Evolutionary conservation across 2,113 vertebrate species (phyloP), one percentile per base, ranked within the genome.

Genomic region (Chaenocephalus aceratus): DNA sequence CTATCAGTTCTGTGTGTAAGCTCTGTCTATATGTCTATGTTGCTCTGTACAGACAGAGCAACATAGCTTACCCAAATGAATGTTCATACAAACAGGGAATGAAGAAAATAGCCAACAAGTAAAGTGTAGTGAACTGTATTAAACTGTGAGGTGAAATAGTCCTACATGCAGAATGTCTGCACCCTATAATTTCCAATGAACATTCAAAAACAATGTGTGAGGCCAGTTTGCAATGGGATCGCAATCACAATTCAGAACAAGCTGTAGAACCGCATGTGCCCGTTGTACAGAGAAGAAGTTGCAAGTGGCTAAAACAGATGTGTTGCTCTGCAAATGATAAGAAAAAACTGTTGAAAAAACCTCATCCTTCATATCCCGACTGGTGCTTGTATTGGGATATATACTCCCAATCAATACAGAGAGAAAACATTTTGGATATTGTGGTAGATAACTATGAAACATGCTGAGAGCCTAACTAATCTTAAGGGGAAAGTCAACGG

Each of bases 131-230:
- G 26, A 70, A 30, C 46, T 51, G 12, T 48, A n/a, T 70, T 10
- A 30, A 70, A 56, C 71, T 81, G 6, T 69, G 57, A 36, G 26
- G 64, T 58, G 30, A 41, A 69, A 51, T 57, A 44, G 3, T 30
- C 30, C 30, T 30, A 30, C 30, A 30, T 30, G 30, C 30, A 30
- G 30, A 30, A 30, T 30, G 30, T 30, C 3, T 26, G 26, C 26
- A 26, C 26, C 30, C 30, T 30, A 30, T 30, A 30, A 30, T 30
- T 80, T 73, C 13, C 10, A 1, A 6, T 58, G 46, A 11, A 74
- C 48, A 9, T 48, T 80, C 3, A 30, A 3, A 30, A 30, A 30
- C 30, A 30, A 30, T 30, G 70, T 54, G 53, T 21, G 36, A 80
- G 46, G 34, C 45, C 36, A 21, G 15, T 36, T 36, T 61, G 73